phyloP scores from a whole-genome alignment of 2,888 invertebrate genomes.

The Acrobasis consociella region DNA sequence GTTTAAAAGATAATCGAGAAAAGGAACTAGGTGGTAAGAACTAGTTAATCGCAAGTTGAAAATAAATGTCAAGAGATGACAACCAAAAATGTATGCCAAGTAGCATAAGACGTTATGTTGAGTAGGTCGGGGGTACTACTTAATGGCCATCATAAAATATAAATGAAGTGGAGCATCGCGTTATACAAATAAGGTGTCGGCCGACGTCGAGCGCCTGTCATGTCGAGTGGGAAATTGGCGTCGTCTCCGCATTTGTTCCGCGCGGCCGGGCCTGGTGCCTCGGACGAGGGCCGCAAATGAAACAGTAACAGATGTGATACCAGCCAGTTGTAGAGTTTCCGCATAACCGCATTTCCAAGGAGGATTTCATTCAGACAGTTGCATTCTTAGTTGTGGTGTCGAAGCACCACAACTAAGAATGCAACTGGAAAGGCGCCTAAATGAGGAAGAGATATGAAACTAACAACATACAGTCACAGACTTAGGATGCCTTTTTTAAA shows the following conservation, averaged over 20 bases:
- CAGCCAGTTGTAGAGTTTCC: too few species aligned
- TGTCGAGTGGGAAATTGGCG: slow-evolving; percentile 72
- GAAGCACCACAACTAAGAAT: too few species aligned
- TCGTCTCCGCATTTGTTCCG: slow-evolving; percentile 69
- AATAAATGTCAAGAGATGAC: not conserved
- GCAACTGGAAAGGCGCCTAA: too few species aligned
- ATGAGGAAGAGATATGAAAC: too few species aligned
- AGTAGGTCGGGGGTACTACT: slow-evolving; percentile 2
- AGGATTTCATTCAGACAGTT: too few species aligned
- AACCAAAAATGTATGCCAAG: not conserved
- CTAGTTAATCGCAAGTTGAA: not conserved
- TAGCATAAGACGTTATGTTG: slow-evolving; percentile 24
- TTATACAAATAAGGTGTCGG: slow-evolving; percentile 66
- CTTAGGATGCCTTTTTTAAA: too few species aligned
- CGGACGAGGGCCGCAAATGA: not conserved
- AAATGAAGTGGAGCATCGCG: slow-evolving; percentile 60
- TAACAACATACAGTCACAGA: too few species aligned
- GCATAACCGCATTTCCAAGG: too few species aligned
- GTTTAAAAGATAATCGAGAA: not conserved
- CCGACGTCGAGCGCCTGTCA: slow-evolving; percentile 51
- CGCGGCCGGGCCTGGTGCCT: slow-evolving; percentile 36
- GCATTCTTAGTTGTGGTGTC: too few species aligned
- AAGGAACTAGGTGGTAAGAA: not conserved
- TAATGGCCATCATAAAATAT: slow-evolving; percentile 34
- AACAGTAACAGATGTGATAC: not conserved